A percentile compares a stretch with the other conserved stretches of the same genome.
These are phyloP conservation scores for Planiliza haematocheilus DNA, from an alignment of 2,113 vertebrate species.

Conservation along the genomic window DNA sequence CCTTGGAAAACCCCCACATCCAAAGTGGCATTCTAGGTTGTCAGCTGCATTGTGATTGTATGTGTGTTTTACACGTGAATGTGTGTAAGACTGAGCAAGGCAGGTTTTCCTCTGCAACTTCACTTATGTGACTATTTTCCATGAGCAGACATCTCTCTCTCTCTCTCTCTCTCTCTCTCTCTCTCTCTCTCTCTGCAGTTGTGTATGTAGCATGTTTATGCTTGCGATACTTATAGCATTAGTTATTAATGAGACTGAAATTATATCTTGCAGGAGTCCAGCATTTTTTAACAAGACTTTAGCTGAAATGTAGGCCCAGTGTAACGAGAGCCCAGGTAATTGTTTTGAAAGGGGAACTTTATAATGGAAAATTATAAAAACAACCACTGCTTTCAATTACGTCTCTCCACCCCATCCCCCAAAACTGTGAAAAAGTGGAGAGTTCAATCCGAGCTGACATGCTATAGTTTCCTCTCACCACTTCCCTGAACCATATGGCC, in stretches of 20 bases:
- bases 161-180: conserved; percentile 37
- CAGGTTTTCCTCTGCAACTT: conserved; percentile 27
- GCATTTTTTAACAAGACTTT: conserved; percentile 54
- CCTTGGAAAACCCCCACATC: conserved; percentile 70
- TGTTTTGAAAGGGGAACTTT: conserved; percentile 79
- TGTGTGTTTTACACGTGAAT: conserved; percentile 23
- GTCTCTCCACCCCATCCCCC: conserved; percentile 68
- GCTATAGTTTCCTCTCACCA: conserved; percentile 67
- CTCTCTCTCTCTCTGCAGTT: conserved; percentile 32
- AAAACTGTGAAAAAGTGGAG: conserved; percentile 34
- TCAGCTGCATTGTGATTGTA: conserved; percentile 51
- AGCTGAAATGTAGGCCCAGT: conserved; percentile 39
- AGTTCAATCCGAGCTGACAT: conserved; percentile 52
- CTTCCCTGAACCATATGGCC: conserved; percentile 39
- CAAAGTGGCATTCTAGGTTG: conserved; percentile 46
- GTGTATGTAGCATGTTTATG: conserved; percentile 23
- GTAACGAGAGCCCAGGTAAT: conserved; percentile 73
- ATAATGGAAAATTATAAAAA: conserved; percentile 81
- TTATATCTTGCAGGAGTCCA: conserved; percentile 27
- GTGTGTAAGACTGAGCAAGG: conserved; percentile 14
- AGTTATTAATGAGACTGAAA: conserved; percentile 54
- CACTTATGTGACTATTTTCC: conserved; percentile 53
- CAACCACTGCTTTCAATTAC: conserved; percentile 81
- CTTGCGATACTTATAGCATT: conserved; percentile 37
- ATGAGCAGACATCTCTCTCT: conserved; percentile 37